A percentile compares a stretch with the other conserved stretches of the same genome.
Evolutionary conservation across 2,888 invertebrate genomes (phyloP).

Genomic region (Bimastos eiseni): DNA sequence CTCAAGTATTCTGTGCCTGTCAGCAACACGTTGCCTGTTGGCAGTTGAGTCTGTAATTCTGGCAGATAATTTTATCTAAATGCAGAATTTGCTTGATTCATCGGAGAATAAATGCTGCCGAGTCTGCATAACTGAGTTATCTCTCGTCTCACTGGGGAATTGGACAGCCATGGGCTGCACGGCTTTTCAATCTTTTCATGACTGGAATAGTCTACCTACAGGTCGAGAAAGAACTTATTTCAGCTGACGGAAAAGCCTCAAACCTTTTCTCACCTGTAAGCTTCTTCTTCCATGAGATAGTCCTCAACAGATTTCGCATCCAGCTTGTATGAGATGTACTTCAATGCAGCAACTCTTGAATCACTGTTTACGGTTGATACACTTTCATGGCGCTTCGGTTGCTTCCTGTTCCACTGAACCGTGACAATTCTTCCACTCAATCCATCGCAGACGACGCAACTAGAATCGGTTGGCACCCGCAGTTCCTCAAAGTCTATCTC

Average conservation of each 20-base stretch:
- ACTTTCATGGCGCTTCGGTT: conserved; percentile 14
- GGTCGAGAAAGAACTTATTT: not conserved
- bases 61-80: too few relatives aligned
- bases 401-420: conserved; percentile 36
- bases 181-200: too few relatives aligned
- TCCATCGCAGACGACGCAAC: conserved; percentile 32
- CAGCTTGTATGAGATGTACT: conserved; percentile 39
- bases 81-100: too few relatives aligned
- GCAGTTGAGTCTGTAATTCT: too few relatives aligned
- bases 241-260: not conserved
- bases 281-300: conserved; percentile 44
- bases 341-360: conserved; percentile 32
- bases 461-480: not conserved
- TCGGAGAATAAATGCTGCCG: too few relatives aligned
- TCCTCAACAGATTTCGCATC: conserved; percentile 43
- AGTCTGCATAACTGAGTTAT: too few relatives aligned
- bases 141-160: too few relatives aligned
- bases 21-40: too few relatives aligned
- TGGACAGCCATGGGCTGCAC: too few relatives aligned
- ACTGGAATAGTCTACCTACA: not conserved
- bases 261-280: conserved; percentile 45
- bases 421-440: conserved; percentile 31
- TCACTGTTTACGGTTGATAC: not conserved
- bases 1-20: too few relatives aligned
- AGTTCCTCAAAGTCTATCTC: conserved; percentile 30